Evolutionary conservation across 2,888 invertebrate species (phyloP).

Genomic region (Geotrupes spiniger): DNA sequence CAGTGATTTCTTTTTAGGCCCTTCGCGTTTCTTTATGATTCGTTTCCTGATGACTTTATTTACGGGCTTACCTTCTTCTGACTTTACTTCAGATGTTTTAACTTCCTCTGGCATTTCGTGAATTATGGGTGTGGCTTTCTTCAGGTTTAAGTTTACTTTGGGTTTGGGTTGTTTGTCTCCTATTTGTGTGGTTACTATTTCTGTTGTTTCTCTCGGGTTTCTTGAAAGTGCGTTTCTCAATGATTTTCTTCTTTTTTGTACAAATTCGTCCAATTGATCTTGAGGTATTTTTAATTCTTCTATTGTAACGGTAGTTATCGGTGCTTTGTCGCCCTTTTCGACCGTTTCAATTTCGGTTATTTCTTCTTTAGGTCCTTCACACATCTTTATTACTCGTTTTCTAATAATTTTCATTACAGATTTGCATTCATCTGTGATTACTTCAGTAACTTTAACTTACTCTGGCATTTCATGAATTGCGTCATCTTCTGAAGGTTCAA

Average conservation of each 20-base stretch:
- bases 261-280: conserved; percentile 8
- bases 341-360: too few species aligned
- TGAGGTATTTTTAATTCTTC: conserved; percentile 24
- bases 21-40: conserved; percentile 37
- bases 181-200: conserved; percentile 42
- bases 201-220: conserved; percentile 30
- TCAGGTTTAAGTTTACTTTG: conserved; percentile 31
- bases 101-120: conserved; percentile 40
- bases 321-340: too few species aligned
- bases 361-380: conserved; percentile 32
- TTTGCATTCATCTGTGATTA: conserved; percentile 37
- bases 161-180: conserved; percentile 45
- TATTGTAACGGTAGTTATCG: conserved; percentile 42
- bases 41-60: conserved; percentile 36
- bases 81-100: conserved; percentile 28
- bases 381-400: conserved; percentile 24
- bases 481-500: conserved; percentile 24
- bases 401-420: conserved; percentile 35
- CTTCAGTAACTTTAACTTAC: conserved; percentile 40
- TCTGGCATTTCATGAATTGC: conserved; percentile 23
- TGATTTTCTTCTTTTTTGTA: conserved; percentile 30
- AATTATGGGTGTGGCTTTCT: conserved; percentile 35
- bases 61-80: conserved; percentile 28
- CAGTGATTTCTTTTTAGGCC: conserved; percentile 40
- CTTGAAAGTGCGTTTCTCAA: conserved; percentile 30